Conservation (phyloP, 2,888 invertebrate species). For the Neoaliturus tenellus region DNA sequence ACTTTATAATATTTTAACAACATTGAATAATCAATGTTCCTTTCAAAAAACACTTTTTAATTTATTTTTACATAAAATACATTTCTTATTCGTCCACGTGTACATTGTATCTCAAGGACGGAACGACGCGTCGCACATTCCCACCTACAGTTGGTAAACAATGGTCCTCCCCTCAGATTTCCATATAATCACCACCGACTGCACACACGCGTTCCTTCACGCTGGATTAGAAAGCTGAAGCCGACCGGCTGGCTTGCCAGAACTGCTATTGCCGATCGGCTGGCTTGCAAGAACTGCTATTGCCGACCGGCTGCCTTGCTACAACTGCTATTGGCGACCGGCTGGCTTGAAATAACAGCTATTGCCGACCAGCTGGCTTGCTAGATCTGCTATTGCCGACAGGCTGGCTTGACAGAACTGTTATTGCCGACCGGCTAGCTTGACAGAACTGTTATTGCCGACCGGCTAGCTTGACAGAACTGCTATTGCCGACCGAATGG, state of each 20-base stretch:
- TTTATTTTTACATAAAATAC: background rate
- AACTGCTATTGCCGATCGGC: background rate
- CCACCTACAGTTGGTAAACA: background rate
- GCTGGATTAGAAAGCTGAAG: conserved; percentile 2
- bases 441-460: too few relatives aligned
- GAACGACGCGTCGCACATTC: background rate
- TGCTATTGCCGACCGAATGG: too few relatives aligned
- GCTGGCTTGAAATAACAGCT: background rate
- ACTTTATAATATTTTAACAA: too few relatives aligned
- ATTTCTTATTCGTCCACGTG: background rate
- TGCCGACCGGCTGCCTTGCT: too few relatives aligned
- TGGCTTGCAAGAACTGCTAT: too few relatives aligned
- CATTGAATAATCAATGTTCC: too few relatives aligned
- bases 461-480: too few relatives aligned
- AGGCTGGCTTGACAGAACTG: too few relatives aligned
- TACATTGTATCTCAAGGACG: background rate
- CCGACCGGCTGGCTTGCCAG: background rate
- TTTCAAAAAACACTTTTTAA: too few relatives aligned
- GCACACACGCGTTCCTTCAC: background rate
- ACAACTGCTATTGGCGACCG: background rate
- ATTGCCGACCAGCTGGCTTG: background rate
- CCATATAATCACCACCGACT: background rate
- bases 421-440: too few relatives aligned
- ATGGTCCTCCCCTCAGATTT: background rate
- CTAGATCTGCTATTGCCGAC: background rate